A percentile compares a stretch with the other conserved stretches of the same genome.
Conservation (phyloP, 2,888 invertebrate genomes). For the Acanthosoma haemorrhoidale region DNA sequence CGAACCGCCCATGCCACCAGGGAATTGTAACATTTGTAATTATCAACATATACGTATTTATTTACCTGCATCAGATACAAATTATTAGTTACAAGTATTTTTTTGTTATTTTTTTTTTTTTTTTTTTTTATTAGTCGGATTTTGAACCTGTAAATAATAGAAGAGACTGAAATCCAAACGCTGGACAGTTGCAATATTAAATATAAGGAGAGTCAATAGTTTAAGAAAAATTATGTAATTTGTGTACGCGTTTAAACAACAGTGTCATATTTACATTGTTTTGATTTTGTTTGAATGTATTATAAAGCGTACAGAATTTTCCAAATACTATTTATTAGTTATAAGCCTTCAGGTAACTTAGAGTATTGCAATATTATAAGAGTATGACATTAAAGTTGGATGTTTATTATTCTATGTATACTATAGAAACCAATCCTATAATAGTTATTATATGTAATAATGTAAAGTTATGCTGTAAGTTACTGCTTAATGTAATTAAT, state of each 20-base stretch:
- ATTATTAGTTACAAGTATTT: too few species aligned
- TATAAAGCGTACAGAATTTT: background rate
- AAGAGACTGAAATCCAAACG: background rate
- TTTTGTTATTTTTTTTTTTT: too few species aligned
- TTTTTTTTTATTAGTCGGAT: too few species aligned
- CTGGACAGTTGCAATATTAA: conserved; percentile 29
- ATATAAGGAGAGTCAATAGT: background rate
- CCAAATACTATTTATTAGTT: conserved; percentile 3
- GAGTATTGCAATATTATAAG: background rate
- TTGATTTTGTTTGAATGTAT: background rate
- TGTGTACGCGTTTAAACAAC: too few species aligned
- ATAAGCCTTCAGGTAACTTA: background rate
- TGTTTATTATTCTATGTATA: background rate
- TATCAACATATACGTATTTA: background rate
- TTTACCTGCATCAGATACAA: too few species aligned
- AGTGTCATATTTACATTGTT: background rate
- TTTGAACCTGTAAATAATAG: background rate
- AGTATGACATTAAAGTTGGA: too few species aligned
- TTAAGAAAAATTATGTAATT: too few species aligned
- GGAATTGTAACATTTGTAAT: background rate
- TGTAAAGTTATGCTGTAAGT: background rate
- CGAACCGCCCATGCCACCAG: background rate
- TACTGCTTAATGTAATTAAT: background rate
- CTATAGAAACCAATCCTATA: background rate
- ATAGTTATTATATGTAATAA: background rate